phyloP scores from a whole-genome alignment of 1,140 invertebrate genomes.

The Euura lappo region DNA sequence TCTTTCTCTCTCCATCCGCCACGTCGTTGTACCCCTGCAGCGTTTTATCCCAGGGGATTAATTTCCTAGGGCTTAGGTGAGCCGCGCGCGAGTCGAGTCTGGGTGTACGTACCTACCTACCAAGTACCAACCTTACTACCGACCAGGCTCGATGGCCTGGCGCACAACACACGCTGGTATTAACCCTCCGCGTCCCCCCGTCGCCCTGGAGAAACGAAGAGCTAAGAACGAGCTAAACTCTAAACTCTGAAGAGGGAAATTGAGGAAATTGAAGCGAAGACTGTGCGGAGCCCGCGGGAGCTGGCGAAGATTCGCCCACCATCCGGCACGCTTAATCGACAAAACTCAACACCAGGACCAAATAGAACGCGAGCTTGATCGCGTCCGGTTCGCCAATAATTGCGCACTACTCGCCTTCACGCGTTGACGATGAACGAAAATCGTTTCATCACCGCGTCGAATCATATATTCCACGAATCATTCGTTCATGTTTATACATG shows the following conservation, averaged over 20 bases:
- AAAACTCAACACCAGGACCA: too few relatives aligned
- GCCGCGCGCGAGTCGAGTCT: constrained; percentile 31
- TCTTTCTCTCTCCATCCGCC: not conserved
- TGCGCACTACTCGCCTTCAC: too few relatives aligned
- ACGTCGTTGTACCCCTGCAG: not conserved
- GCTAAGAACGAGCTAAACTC: not conserved
- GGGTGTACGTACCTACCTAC: constrained; percentile 24
- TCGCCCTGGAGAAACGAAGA: not conserved
- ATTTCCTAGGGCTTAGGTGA: constrained; percentile 45
- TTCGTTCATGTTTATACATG: too few relatives aligned
- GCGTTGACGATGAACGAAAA: too few relatives aligned
- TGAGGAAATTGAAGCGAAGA: constrained; percentile 7
- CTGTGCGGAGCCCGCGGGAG: not conserved
- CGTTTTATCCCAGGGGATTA: constrained; percentile 45
- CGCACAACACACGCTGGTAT: too few relatives aligned
- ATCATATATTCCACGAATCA: too few relatives aligned
- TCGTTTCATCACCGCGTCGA: too few relatives aligned
- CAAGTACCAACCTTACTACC: too few relatives aligned
- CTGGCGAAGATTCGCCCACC: not conserved
- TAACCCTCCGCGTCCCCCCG: too few relatives aligned
- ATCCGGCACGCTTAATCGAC: not conserved
- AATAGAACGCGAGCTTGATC: too few relatives aligned
- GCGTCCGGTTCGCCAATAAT: too few relatives aligned
- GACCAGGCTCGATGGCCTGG: too few relatives aligned
- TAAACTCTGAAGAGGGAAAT: constrained; percentile 7